Base-by-base conservation (phyloP, 2,888 invertebrate genomes). In the Brachypterus glaber region DNA sequence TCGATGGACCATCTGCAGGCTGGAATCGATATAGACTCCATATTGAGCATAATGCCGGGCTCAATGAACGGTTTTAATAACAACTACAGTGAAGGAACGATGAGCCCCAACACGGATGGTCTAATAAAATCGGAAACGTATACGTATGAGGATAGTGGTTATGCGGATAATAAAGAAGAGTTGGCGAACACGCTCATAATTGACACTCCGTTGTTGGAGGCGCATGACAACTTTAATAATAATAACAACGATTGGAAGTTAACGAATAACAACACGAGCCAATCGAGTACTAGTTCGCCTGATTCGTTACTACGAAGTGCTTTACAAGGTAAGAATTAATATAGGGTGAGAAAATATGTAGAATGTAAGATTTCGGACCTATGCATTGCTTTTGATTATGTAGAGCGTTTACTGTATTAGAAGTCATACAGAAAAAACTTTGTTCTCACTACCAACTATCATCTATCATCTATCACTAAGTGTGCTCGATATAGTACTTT, bases 211-310 rank as follows among this genome's bases (percentile, higher is more conserved):
- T 58, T 75, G 54, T 59, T 76, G 60, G 76, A 69, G 72, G 73
- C 64, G 3, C 66, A 66, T 44, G 66, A 66, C 46, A 63, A 52
- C 47, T 72, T 71, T 64, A 74, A 76, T 59, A 78, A 82, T 54
- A 85, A 84, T 59, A 84, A 85, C 62, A 85, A 86, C 63, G 84
- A 86, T 62, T 84, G 84, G 82, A 83, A 82, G 60, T 72, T 82
- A 59, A 79, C 80, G 39, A 79, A 84, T 59, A 79, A 83, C 63
- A 85, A 82, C 57, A 69, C 73, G 16, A 46, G 42, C 15, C 49
- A 39, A 13, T 45, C 32, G 12, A 46, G 33, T 18, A 48, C 41
- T 16, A 52, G 47, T 39, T 66, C 69, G 3, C 67, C 82, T 13
- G 87, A 87, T 57, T 87, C 87, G 17, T 66, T 89, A 45, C 65